phyloP scores from a whole-genome alignment of 2,797 vertebrate species.

The Silurus lanzhouensis region DNA sequence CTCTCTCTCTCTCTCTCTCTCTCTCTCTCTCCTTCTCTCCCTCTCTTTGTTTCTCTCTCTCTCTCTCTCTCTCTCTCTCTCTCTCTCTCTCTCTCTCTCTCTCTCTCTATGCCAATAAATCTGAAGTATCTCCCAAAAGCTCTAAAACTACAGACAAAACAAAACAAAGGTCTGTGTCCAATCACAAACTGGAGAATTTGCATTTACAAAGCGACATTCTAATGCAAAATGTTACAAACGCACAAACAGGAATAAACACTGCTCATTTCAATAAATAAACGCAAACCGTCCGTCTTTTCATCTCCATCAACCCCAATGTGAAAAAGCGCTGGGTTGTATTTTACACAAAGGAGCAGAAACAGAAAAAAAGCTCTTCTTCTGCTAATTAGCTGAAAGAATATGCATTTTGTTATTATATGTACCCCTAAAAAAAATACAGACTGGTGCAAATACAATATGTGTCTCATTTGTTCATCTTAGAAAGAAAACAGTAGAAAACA shows the following conservation, averaged over 20 bases:
- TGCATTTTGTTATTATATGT: neutral
- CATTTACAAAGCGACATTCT: conserved; percentile 50
- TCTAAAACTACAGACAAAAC: neutral
- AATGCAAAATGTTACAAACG: conserved; percentile 50
- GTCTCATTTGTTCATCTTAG: neutral
- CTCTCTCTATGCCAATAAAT: conserved; percentile 19
- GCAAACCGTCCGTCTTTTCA: neutral
- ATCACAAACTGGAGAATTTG: conserved; percentile 27
- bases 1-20: conserved; percentile 11
- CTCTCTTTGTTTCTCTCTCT: neutral
- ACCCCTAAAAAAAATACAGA: neutral
- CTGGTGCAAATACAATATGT: neutral
- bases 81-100: neutral
- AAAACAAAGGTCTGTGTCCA: conserved; percentile 39
- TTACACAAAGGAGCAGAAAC: neutral
- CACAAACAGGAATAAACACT: conserved; percentile 52
- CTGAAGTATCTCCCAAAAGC: conserved; percentile 14
- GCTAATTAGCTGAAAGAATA: neutral
- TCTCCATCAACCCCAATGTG: neutral
- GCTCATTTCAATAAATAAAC: conserved; percentile 53
- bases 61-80: neutral
- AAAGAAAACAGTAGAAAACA: neutral
- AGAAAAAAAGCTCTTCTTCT: neutral
- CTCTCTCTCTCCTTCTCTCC: neutral
- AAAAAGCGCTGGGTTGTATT: neutral